Conservation (phyloP, 2,797 vertebrate species). For the Apogon talboti region DNA sequence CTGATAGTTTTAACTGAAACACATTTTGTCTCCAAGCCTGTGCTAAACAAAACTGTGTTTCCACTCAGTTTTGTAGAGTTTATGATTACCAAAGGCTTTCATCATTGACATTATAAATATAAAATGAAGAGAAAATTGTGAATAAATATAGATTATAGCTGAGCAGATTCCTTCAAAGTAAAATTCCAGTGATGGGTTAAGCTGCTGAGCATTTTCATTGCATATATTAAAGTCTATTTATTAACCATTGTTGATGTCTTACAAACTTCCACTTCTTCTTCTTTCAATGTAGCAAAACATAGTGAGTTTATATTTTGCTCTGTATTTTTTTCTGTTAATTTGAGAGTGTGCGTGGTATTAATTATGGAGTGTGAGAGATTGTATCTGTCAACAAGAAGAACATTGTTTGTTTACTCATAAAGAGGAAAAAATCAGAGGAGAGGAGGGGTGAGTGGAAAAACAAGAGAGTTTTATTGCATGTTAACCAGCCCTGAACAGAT, state of each 20-base stretch:
- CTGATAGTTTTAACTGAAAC: background rate
- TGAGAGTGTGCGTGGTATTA: conserved; percentile 36
- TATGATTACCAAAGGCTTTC: background rate
- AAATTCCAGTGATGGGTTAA: background rate
- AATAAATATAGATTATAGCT: background rate
- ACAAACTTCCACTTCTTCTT: background rate
- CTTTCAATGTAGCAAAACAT: too few species aligned
- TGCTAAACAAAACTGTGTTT: background rate
- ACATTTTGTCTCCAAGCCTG: too few species aligned
- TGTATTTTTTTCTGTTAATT: background rate
- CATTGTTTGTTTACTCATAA: conserved; percentile 66
- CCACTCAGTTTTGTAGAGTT: background rate
- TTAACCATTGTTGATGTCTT: background rate
- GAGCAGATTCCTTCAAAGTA: background rate
- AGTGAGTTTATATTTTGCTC: too few species aligned
- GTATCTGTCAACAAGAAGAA: conserved; percentile 52
- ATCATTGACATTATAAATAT: too few species aligned
- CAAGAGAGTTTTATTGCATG: conserved; percentile 55
- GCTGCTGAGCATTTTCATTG: background rate
- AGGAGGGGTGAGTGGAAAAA: conserved; percentile 44
- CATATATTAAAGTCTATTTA: background rate
- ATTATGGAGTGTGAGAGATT: conserved; percentile 20
- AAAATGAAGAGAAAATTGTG: background rate
- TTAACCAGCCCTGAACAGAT: conserved; percentile 53
- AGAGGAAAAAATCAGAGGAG: conserved; percentile 4